A percentile compares a stretch with the other conserved stretches of the same genome.
phyloP scores from a whole-genome alignment of 2,888 invertebrate genomes.

The Agrochola litura region DNA sequence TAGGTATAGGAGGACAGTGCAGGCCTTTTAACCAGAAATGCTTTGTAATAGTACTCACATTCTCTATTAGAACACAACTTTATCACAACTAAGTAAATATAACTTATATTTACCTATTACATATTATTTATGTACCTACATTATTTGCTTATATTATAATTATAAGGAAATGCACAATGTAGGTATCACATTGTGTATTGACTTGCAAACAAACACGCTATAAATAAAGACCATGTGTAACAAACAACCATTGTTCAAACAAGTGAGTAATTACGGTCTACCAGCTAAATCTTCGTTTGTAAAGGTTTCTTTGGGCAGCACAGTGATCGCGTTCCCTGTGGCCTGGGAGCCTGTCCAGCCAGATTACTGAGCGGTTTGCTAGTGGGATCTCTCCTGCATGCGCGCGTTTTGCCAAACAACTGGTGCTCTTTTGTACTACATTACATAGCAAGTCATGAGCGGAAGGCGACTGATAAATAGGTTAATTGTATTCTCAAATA shows the following conservation, averaged over 20 bases:
- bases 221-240: background rate
- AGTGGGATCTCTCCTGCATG: slow-evolving; percentile 17
- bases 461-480: background rate
- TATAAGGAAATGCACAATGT: background rate
- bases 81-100: no score
- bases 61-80: no score
- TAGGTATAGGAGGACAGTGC: no score
- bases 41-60: no score
- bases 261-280: slow-evolving; percentile 23
- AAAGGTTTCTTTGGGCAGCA: slow-evolving; percentile 19
- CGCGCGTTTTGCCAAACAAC: slow-evolving; percentile 57
- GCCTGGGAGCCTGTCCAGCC: slow-evolving; percentile 23
- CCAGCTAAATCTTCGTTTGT: slow-evolving; percentile 14
- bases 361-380: slow-evolving; percentile 47
- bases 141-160: no score
- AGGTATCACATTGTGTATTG: background rate
- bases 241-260: slow-evolving; percentile 4
- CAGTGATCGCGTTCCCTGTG: slow-evolving; percentile 38
- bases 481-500: slow-evolving; percentile 1
- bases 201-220: background rate
- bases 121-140: no score
- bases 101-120: no score
- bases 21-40: no score
- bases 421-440: slow-evolving; percentile 23
- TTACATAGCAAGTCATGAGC: slow-evolving; percentile 25